Percentiles rank a stretch among this genome's conserved stretches.
phyloP scores from a whole-genome alignment of 2,888 invertebrate species.

The Cynaeus angustus region DNA sequence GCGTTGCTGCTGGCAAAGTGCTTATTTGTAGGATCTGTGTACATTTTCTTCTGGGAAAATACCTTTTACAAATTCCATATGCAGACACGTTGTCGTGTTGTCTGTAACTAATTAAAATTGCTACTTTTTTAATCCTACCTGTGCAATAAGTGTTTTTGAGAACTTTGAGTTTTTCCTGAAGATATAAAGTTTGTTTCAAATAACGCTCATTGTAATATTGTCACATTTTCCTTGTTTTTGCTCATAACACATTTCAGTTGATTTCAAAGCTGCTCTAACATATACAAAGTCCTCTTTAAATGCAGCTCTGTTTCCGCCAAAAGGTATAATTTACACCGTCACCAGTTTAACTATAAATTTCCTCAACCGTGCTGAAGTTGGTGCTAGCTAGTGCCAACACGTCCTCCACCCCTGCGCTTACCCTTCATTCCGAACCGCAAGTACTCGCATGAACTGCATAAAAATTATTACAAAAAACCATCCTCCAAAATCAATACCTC shows the following conservation, averaged over 20 bases:
- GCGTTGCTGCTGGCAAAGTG: too few relatives aligned
- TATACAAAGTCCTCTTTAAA: slow-evolving; percentile 16
- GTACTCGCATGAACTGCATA: slow-evolving; percentile 17
- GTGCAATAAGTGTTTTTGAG: too few relatives aligned
- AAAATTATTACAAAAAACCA: background rate
- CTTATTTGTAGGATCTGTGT: too few relatives aligned
- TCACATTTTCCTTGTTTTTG: background rate
- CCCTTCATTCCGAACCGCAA: slow-evolving; percentile 31
- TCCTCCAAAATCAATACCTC: background rate
- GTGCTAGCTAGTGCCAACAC: slow-evolving; percentile 49
- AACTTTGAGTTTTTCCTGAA: too few relatives aligned
- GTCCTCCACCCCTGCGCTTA: slow-evolving; percentile 4
- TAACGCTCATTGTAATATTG: too few relatives aligned
- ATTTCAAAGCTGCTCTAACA: background rate
- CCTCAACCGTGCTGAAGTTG: slow-evolving; percentile 26
- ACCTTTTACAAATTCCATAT: too few relatives aligned
- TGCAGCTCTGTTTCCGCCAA: slow-evolving; percentile 26
- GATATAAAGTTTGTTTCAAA: too few relatives aligned
- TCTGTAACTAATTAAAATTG: too few relatives aligned
- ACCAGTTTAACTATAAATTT: slow-evolving; percentile 39
- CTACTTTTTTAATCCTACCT: too few relatives aligned
- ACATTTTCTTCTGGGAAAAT: too few relatives aligned
- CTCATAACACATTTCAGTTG: slow-evolving; percentile 5
- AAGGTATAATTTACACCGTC: slow-evolving; percentile 43
- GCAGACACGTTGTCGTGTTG: too few relatives aligned